Percentiles rank a stretch among this genome's conserved stretches.
phyloP scores from a whole-genome alignment of 2,888 invertebrate species.

The Acanthosepion pharaonis region DNA sequence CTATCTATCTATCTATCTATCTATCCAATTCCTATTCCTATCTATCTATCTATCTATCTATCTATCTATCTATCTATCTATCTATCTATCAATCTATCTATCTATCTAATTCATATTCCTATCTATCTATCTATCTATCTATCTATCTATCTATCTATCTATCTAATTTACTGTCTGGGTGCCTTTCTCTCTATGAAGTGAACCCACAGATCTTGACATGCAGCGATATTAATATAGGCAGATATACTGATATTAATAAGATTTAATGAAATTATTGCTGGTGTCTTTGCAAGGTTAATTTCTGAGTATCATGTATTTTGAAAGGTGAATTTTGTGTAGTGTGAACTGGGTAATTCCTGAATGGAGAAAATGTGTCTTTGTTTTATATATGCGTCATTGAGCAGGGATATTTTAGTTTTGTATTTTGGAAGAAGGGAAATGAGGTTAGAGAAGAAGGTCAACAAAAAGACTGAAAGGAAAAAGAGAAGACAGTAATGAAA shows the following conservation, averaged over 20 bases:
- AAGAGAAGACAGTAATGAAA: background rate
- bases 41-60: too few relatives aligned
- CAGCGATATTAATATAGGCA: too few relatives aligned
- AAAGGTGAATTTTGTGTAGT: background rate
- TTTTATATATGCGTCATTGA: background rate
- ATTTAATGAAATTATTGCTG: too few relatives aligned
- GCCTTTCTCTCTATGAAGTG: too few relatives aligned
- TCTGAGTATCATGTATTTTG: background rate
- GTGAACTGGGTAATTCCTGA: too few relatives aligned
- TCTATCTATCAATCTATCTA: background rate
- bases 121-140: background rate
- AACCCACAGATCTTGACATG: too few relatives aligned
- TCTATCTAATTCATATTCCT: too few relatives aligned
- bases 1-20: background rate
- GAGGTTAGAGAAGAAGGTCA: background rate
- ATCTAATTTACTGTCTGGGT: background rate
- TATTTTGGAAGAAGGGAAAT: background rate
- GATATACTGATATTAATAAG: too few relatives aligned
- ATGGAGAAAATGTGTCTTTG: background rate
- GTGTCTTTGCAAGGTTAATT: too few relatives aligned
- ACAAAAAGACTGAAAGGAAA: background rate
- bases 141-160: background rate
- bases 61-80: too few relatives aligned
- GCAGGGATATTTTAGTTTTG: background rate
- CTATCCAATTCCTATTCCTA: too few relatives aligned